Evolutionary conservation across 2,113 vertebrate genomes (phyloP).

Genomic region (Urocolius indicus): DNA sequence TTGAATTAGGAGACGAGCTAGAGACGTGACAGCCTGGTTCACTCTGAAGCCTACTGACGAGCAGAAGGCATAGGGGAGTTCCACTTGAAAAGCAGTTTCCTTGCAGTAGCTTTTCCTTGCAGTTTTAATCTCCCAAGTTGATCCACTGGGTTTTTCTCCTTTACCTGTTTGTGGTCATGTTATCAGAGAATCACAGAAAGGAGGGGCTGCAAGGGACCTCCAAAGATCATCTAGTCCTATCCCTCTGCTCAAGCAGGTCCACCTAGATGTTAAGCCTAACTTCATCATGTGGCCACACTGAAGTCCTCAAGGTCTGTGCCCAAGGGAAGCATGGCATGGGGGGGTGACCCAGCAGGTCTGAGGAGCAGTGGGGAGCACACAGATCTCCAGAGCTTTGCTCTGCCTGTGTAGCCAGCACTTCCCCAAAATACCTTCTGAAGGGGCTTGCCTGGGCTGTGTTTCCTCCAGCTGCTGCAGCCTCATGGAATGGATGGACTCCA

Average conservation of each 20-base stretch:
- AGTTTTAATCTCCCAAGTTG: not conserved
- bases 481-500: accelerated
- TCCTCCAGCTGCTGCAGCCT: not conserved
- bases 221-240: too few species aligned
- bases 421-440: not conserved
- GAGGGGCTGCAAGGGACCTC: too few species aligned
- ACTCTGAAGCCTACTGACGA: not conserved
- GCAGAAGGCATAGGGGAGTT: not conserved
- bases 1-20: not conserved
- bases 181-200: too few species aligned
- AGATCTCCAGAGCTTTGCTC: not conserved
- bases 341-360: not conserved
- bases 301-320: not conserved
- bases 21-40: not conserved
- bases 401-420: not conserved
- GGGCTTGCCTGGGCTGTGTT: not conserved
- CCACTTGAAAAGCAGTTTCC: not conserved
- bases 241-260: too few species aligned
- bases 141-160: not conserved
- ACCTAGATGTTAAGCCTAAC: not conserved
- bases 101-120: not conserved
- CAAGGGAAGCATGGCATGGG: not conserved
- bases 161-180: accelerated
- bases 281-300: accelerated
- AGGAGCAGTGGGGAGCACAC: not conserved